Evolutionary conservation across 2,797 vertebrate species (phyloP).

Genomic region (Xenops minutus): DNA sequence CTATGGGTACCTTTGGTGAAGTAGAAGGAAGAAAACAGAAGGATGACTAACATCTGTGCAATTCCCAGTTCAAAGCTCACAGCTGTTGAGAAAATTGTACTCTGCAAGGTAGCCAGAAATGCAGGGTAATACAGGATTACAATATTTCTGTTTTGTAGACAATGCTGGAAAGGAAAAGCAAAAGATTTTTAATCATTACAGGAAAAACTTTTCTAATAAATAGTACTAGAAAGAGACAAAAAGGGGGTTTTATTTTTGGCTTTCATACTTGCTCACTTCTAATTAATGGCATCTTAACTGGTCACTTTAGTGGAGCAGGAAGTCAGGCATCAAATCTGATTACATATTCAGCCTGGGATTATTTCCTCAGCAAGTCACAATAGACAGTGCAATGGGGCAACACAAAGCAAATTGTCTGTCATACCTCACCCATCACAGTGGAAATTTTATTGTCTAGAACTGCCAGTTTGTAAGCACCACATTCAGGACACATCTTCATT

Average conservation of each 20-base stretch:
- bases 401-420: slow-evolving; percentile 13
- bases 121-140: background rate
- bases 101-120: background rate
- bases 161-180: background rate
- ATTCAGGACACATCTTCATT: background rate
- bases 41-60: background rate
- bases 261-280: background rate
- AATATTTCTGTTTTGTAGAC: background rate
- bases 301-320: slow-evolving; percentile 9
- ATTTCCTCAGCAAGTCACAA: slow-evolving; percentile 19
- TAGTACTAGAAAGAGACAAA: background rate
- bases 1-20: background rate
- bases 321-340: slow-evolving; percentile 54
- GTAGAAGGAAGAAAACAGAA: background rate
- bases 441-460: slow-evolving; percentile 33
- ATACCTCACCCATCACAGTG: background rate
- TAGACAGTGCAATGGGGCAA: background rate
- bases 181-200: background rate
- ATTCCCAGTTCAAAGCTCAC: background rate
- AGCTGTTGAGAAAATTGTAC: background rate
- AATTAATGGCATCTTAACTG: background rate
- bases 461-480: background rate
- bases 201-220: background rate
- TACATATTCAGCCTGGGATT: slow-evolving; percentile 21
- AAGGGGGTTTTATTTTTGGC: background rate